phyloP scores from a whole-genome alignment of 2,797 vertebrate genomes.

The Acrossocheilus wenchowensis region DNA sequence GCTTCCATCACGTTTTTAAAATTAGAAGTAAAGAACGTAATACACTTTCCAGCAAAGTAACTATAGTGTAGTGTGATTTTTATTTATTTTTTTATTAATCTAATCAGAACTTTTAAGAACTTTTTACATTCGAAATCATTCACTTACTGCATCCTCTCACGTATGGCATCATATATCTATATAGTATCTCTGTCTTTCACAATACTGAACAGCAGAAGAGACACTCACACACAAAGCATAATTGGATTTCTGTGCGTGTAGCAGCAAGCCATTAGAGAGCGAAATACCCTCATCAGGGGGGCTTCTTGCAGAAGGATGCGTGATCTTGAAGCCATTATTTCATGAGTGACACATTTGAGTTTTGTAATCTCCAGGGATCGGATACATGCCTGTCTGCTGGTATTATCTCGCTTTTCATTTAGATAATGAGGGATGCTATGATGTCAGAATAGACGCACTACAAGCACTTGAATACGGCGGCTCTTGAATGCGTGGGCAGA shows the following conservation, averaged over 20 bases:
- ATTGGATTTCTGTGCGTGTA: conserved; percentile 38
- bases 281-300: conserved; percentile 51
- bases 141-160: neutral
- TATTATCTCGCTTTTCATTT: conserved; percentile 49
- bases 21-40: neutral
- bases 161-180: neutral
- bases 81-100: neutral
- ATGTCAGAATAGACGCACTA: neutral
- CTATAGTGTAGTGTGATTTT: neutral
- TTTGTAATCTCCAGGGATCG: conserved; percentile 47
- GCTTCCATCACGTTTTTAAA: neutral
- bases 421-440: conserved; percentile 29
- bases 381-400: conserved; percentile 28
- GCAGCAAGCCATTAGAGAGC: conserved; percentile 38
- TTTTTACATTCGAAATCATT: neutral
- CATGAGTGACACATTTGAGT: conserved; percentile 66
- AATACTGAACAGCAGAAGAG: conserved; percentile 21
- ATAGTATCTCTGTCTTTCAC: neutral
- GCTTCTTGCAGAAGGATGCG: conserved; percentile 48
- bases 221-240: conserved; percentile 2
- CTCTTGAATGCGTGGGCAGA: conserved; percentile 13
- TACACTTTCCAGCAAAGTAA: neutral
- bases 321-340: conserved; percentile 62
- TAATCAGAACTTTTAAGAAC: neutral
- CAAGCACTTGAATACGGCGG: neutral